phyloP scores from a whole-genome alignment of 2,888 invertebrate genomes.

The Neelides folsomi region DNA sequence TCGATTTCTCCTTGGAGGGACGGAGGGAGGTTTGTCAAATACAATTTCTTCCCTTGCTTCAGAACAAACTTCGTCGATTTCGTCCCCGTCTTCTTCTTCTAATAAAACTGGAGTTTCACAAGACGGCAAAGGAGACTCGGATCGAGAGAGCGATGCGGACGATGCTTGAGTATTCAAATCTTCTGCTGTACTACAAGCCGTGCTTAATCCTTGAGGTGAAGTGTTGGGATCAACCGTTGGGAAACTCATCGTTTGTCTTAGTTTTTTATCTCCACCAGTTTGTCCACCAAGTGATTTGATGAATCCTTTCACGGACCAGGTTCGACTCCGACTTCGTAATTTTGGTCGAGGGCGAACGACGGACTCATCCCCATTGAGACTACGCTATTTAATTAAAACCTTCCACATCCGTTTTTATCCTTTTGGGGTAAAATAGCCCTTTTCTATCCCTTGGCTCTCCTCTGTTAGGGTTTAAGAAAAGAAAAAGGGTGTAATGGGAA shows the following conservation, averaged over 20 bases:
- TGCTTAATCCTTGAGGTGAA: neutral
- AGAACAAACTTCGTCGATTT: too few relatives aligned
- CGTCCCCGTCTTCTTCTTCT: too few relatives aligned
- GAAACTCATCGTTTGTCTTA: constrained; percentile 15
- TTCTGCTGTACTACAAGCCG: neutral
- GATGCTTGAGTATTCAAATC: neutral
- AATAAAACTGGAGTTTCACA: neutral
- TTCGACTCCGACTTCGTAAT: constrained; percentile 7
- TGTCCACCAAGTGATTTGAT: constrained; percentile 8
- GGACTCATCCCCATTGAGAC: neutral
- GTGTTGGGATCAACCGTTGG: constrained; percentile 8
- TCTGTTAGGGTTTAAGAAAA: neutral
- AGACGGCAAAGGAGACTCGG: neutral
- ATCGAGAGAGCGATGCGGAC: neutral
- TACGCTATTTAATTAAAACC: too few relatives aligned
- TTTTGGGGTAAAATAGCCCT: too few relatives aligned
- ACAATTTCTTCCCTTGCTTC: too few relatives aligned
- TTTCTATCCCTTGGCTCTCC: too few relatives aligned
- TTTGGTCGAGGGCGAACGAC: neutral
- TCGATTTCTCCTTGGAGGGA: too few relatives aligned
- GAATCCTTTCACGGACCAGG: constrained; percentile 17
- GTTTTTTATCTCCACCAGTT: constrained; percentile 11
- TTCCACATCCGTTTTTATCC: too few relatives aligned
- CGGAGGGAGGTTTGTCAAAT: too few relatives aligned
- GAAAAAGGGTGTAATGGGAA: neutral